Base-by-base conservation (phyloP, 2,113 vertebrate species). In the Hippocampus guttulatus region DNA sequence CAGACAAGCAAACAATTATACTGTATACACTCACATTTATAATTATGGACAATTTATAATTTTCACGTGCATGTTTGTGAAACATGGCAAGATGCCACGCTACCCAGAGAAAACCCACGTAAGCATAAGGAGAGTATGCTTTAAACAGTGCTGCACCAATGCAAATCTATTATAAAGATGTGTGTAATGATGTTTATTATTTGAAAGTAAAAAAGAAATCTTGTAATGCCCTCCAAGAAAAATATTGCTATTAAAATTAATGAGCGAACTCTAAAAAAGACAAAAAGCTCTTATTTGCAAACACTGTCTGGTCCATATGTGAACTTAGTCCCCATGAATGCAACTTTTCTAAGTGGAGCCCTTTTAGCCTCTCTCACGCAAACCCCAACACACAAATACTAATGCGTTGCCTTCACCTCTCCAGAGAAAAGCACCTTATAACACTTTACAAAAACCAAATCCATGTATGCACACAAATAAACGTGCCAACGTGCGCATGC, bases 361-460 rank as follows among this genome's bases (percentile, higher is more conserved):
- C 43, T 45, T 41, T 64, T 64, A 30, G 40, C 45, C n/a, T 23
- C 41, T 21, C 64, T 23, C 23, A 27, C 21, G 2, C 41, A 66
- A 85, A 78, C 43, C 16, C 30, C 55, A 55, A 68, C 64, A 75
- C 76, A 84, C 71, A 33, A 23, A 73, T 47, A 21, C 73, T 64
- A 75, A 78, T 58, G 75, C 49, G 62, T 58, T 68, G 62, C 69
- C 72, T 45, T n/a, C 7, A 38, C 20, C 70, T 7, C 76, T 49
- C 61, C 70, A 60, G 52, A 4, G 25, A 72, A 70, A 66, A 68
- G 73, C 40, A 52, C 54, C 73, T 55, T 58, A 66, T 30, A 5
- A 79, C 67, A 70, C 76, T 49, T 78, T 75, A 75, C 74, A 71
- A 51, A 72, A 82, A 78, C 64, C 72, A 33, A 76, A 78, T 79